These are phyloP conservation scores for Sebastes nivosus DNA, from an alignment of 2,797 vertebrate genomes.

Conservation along the genomic window DNA sequence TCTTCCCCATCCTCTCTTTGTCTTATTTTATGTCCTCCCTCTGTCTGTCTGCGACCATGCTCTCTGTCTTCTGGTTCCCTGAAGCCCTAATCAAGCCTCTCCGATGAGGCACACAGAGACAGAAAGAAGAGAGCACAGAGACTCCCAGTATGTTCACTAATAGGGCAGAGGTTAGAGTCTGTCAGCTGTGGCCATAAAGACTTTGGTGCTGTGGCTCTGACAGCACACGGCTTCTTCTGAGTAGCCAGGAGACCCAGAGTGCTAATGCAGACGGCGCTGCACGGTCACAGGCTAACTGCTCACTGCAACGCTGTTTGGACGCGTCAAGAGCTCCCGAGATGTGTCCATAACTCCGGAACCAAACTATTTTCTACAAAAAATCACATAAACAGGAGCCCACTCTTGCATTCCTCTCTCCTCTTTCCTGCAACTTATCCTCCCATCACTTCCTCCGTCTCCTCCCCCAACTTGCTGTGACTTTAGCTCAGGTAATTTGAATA, in stretches of 20 bases:
- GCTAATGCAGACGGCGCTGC: conserved; percentile 39
- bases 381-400: neutral
- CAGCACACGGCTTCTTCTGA: conserved; percentile 54
- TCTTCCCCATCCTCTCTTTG: neutral
- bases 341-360: conserved; percentile 17
- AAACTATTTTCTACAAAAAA: conserved; percentile 27
- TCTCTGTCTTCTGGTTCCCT: conserved; percentile 64
- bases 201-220: conserved; percentile 57
- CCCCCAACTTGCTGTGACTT: conserved; percentile 28
- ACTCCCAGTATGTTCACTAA: conserved; percentile 68
- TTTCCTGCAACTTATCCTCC: conserved; percentile 14
- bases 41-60: conserved; percentile 40
- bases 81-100: conserved; percentile 77
- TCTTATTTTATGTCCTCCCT: neutral
- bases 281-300: conserved; percentile 60
- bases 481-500: conserved; percentile 77
- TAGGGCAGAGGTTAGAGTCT: conserved; percentile 74
- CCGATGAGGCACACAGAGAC: conserved; percentile 52
- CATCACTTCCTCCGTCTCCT: conserved; percentile 17
- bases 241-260: conserved; percentile 48
- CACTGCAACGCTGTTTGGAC: conserved; percentile 31
- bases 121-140: conserved; percentile 45
- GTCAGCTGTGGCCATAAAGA: conserved; percentile 70
- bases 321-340: conserved; percentile 2
- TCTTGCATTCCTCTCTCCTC: conserved; percentile 1